Base-by-base conservation (phyloP, 2,888 invertebrate genomes). In the Agelastica alni region DNA sequence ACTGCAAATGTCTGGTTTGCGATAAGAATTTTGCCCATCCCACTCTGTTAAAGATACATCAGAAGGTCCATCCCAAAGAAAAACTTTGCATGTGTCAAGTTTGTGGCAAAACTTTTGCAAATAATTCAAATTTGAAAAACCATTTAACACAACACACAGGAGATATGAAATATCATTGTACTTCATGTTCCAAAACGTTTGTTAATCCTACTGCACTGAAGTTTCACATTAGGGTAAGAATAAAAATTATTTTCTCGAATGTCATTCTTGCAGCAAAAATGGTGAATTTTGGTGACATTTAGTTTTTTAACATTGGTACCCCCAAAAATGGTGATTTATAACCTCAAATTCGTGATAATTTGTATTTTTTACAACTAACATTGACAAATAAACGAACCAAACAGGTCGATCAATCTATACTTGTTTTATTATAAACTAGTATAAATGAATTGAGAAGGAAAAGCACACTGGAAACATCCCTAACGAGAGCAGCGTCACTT, bases 81-180 rank as follows among this genome's bases (percentile, higher is more conserved):
- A 42, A 30, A 42, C 26, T 16, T 6, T 42, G 42, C n/a, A 16
- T 42, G 2, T 42, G 42, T 16, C 28, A 30, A 42, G 16, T 42
- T 4, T 42, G 42, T 17, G 30, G 16, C 2, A 42, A 42, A 42
- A 28, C 26, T 7, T 42, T 42, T 42, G 42, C 42, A 0, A 42
- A 42, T 10, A 30, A 12, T 30, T 14, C 17, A 9, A 42, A 42
- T 42, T 42, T 42, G 30, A 42, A 42, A 42, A 26, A 42, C 6
- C 42, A 42, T 30, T 9, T 42, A 22, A 42, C 28, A 14, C 42
- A 42, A 26, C 42, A 42, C 16, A 42, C 42, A 14, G 42, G 42
- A 16, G 42, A 42, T 14, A 42, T 26, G 16, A 42, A 28, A 16
- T 42, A 28, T 42, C n/a, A 16, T 42, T 42, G 42, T 42, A 28